A percentile compares a stretch with the other conserved stretches of the same genome.
Evolutionary conservation across 1,140 invertebrate species (phyloP).

Genomic region (honey bee (Apis mellifera)): DNA sequence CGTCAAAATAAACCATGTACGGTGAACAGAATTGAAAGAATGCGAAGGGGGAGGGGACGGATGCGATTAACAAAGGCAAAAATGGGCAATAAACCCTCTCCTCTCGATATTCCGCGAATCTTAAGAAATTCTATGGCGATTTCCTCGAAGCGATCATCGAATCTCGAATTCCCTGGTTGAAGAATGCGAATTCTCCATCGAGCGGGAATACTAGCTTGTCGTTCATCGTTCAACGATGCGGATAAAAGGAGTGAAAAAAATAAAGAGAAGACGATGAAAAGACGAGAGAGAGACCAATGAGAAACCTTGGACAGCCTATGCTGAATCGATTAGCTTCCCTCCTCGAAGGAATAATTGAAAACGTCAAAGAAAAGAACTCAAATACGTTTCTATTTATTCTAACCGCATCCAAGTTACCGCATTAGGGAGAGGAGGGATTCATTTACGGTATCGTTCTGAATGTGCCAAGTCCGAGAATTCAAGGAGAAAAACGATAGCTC

Average conservation of each 20-base stretch:
- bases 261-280: not conserved
- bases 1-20: not conserved
- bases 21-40: not conserved
- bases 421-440: not conserved
- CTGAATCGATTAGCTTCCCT: slow-evolving; percentile 31
- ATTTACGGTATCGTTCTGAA: not conserved
- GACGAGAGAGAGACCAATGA: slow-evolving; percentile 24
- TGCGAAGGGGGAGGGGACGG: not conserved
- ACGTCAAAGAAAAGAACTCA: slow-evolving; percentile 11
- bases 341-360: slow-evolving; percentile 35
- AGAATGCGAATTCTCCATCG: slow-evolving; percentile 18
- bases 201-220: not conserved
- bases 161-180: not conserved
- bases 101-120: slow-evolving; percentile 23
- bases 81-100: slow-evolving; percentile 15
- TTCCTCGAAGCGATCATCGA: slow-evolving; percentile 1
- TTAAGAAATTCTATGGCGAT: slow-evolving; percentile 2
- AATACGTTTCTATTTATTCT: slow-evolving; percentile 3
- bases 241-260: not conserved
- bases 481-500: not conserved
- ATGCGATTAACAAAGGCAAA: slow-evolving; percentile 28
- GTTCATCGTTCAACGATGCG: not conserved
- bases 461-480: not conserved
- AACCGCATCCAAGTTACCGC: slow-evolving; percentile 1
- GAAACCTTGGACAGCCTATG: slow-evolving; percentile 10